Evolutionary conservation across 2,113 vertebrate species (phyloP).

Genomic region (Trinectes maculatus): DNA sequence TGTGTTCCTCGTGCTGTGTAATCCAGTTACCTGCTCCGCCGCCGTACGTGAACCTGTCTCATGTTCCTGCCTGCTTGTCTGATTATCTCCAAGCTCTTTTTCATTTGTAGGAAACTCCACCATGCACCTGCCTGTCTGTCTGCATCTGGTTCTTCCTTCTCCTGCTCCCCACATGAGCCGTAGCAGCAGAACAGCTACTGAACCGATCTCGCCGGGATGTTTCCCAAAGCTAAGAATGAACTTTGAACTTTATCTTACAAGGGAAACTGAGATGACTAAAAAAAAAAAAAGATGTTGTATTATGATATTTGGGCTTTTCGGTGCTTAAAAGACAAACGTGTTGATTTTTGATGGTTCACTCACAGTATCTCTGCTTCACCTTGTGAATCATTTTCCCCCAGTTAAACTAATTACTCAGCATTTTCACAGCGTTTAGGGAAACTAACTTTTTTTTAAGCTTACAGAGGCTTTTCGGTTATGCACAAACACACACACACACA

Average conservation of each 20-base stretch:
- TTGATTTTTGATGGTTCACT: not conserved
- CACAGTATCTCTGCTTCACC: conserved; percentile 2
- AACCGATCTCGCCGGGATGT: too few relatives aligned
- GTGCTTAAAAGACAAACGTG: not conserved
- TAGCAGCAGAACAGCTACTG: not conserved
- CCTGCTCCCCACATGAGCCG: too few relatives aligned
- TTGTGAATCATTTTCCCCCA: conserved; percentile 1
- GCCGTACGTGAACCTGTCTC: not conserved
- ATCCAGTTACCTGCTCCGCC: not conserved
- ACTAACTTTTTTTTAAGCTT: conserved; percentile 38
- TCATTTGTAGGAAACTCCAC: too few relatives aligned
- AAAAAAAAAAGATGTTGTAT: too few relatives aligned
- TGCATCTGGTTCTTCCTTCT: not conserved
- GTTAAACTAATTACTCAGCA: conserved; percentile 38
- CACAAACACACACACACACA: too few relatives aligned
- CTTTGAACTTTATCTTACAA: not conserved
- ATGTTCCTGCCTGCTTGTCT: not conserved
- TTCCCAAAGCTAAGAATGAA: not conserved
- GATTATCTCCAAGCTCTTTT: too few relatives aligned
- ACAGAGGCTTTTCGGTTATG: conserved; percentile 1
- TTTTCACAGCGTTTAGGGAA: conserved; percentile 24
- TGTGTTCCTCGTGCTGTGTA: too few relatives aligned
- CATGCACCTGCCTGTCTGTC: not conserved
- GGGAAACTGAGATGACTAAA: too few relatives aligned
- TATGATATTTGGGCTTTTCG: not conserved